These are phyloP conservation scores for Halocynthia aurantium DNA, from an alignment of 23 tunicate genomes.

Conservation along the genomic window DNA sequence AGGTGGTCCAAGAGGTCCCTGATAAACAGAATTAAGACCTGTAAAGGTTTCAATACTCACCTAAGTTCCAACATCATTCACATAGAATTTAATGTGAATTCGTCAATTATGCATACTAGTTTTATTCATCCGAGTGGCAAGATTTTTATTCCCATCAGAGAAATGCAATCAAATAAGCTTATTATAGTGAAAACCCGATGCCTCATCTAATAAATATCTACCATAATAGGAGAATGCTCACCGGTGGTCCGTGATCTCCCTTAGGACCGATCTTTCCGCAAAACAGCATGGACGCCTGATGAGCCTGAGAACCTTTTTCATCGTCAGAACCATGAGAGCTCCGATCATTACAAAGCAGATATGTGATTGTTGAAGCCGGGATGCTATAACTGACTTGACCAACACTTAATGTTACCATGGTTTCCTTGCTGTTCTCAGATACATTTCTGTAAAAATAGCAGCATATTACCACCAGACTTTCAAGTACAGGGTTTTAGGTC, in stretches of 20 bases:
- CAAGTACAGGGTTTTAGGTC: too few species aligned
- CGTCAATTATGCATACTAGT: too few species aligned
- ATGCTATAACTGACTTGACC: slow-evolving; percentile 6
- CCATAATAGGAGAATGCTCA: neutral
- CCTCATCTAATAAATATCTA: neutral
- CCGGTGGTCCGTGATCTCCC: neutral
- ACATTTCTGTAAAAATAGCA: neutral
- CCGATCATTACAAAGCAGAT: slow-evolving; percentile 3
- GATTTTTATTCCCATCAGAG: too few species aligned
- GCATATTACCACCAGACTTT: too few species aligned
- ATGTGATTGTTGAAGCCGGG: neutral
- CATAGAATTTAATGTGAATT: too few species aligned
- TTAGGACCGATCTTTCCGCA: neutral
- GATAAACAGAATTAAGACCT: neutral
- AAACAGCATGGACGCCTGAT: neutral
- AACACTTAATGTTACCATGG: neutral
- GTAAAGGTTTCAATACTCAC: neutral
- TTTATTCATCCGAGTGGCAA: too few species aligned
- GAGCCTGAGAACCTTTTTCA: neutral
- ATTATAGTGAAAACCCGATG: neutral
- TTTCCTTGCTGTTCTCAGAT: neutral
- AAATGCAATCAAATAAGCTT: neutral
- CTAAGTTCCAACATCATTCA: too few species aligned
- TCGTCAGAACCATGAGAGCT: neutral
- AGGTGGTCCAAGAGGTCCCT: slow-evolving; percentile 8